Evolutionary conservation across 2,797 vertebrate genomes (phyloP).

Genomic region (Telmatherina bonti): DNA sequence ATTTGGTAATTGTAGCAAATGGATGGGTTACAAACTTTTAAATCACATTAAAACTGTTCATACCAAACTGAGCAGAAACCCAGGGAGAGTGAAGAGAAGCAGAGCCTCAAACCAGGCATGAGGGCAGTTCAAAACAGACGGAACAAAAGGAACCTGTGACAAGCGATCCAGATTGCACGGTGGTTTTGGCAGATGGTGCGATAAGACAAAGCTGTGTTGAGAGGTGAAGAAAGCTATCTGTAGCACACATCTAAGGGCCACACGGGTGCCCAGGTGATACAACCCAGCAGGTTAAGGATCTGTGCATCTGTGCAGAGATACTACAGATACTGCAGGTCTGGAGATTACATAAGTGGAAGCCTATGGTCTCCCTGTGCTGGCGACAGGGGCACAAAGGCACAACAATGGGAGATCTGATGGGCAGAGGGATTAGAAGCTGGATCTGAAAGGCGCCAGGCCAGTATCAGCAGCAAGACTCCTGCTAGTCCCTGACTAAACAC

Average conservation of each 20-base stretch:
- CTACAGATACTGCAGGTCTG: conserved; percentile 75
- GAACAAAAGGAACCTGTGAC: conserved; percentile 75
- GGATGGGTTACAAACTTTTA: conserved; percentile 32
- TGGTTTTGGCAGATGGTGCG: conserved; percentile 71
- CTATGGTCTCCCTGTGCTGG: conserved; percentile 59
- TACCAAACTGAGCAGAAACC: conserved; percentile 50
- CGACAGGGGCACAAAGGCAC: conserved; percentile 77
- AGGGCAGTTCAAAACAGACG: conserved; percentile 74
- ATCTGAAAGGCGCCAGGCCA: conserved; percentile 86
- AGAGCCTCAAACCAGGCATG: conserved; percentile 63
- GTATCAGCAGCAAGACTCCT: conserved; percentile 82
- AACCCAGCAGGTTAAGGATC: conserved; percentile 66
- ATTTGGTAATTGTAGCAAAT: neutral
- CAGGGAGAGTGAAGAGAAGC: conserved; percentile 63
- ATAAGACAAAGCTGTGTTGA: conserved; percentile 83
- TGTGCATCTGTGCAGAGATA: conserved; percentile 69
- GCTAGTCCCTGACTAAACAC: conserved; percentile 69
- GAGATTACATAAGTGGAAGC: conserved; percentile 80
- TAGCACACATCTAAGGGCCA: conserved; percentile 77
- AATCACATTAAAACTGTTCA: conserved; percentile 36
- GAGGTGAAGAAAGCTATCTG: conserved; percentile 83
- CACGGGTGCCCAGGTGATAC: conserved; percentile 79
- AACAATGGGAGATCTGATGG: conserved; percentile 84
- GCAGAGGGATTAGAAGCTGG: conserved; percentile 83
- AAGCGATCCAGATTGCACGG: conserved; percentile 71